phyloP scores from a whole-genome alignment of 2,888 invertebrate genomes.

The Seladonia tumulorum region DNA sequence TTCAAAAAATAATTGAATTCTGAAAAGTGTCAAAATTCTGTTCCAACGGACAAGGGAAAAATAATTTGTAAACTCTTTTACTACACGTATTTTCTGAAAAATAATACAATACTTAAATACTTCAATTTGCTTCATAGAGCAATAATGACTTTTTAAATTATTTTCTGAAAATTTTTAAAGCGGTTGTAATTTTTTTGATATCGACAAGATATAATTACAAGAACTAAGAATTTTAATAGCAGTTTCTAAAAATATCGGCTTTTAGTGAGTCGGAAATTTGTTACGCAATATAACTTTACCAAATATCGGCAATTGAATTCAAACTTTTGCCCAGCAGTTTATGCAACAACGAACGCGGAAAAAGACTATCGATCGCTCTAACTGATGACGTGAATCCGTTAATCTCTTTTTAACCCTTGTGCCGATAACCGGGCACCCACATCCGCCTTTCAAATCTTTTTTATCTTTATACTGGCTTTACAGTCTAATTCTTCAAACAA shows the following conservation, averaged over 20 bases:
- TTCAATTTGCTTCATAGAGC: too few relatives aligned
- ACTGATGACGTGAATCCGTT: background rate
- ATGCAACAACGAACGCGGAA: background rate
- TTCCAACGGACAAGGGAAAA: too few relatives aligned
- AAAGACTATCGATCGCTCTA: background rate
- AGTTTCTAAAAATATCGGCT: background rate
- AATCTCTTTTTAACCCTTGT: background rate
- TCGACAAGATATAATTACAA: too few relatives aligned
- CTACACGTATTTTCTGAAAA: too few relatives aligned
- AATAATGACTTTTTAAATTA: too few relatives aligned
- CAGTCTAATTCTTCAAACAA: background rate
- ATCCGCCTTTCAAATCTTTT: background rate
- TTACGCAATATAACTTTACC: background rate
- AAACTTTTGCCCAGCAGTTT: background rate
- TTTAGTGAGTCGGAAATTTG: background rate
- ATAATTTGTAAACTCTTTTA: too few relatives aligned
- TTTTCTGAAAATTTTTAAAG: too few relatives aligned
- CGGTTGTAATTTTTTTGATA: too few relatives aligned
- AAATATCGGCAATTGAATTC: background rate
- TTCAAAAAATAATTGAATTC: too few relatives aligned
- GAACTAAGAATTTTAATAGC: background rate
- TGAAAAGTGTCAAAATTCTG: too few relatives aligned
- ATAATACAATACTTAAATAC: too few relatives aligned
- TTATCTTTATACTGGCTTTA: background rate
- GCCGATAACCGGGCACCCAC: background rate